Evolutionary conservation across 2,113 vertebrate species (phyloP).

Genomic region (Arvicanthis niloticus): DNA sequence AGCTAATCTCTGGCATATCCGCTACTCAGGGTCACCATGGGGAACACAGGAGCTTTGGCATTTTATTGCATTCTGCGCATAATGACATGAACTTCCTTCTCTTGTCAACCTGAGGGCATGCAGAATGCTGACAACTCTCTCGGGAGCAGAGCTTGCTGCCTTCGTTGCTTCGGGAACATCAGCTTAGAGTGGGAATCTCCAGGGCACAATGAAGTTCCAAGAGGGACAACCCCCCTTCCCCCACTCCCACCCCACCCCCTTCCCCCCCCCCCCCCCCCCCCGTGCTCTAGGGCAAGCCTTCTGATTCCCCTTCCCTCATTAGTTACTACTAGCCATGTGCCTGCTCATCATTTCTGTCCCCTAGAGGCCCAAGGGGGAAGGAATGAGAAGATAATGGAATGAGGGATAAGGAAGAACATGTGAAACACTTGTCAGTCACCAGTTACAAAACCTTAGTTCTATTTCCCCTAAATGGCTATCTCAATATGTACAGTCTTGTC

Average conservation of each 20-base stretch:
- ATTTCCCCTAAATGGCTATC: neutral
- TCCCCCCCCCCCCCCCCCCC: neutral
- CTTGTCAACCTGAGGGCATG: constrained; percentile 8
- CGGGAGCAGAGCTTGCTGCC: neutral
- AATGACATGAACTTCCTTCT: constrained; percentile 49
- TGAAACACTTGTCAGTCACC: neutral
- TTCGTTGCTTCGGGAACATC: neutral
- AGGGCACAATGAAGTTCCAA: neutral
- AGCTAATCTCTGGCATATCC: constrained; percentile 41
- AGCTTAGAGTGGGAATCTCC: neutral
- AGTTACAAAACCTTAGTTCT: neutral
- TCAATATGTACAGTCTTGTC: neutral
- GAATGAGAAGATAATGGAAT: neutral
- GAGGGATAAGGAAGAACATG: neutral
- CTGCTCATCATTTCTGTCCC: neutral
- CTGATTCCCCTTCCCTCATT: neutral
- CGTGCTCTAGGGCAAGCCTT: neutral
- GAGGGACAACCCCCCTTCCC: neutral
- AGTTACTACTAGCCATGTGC: too few species aligned
- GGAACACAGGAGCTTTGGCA: constrained; percentile 41
- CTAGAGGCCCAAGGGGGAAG: neutral
- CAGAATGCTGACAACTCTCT: constrained; percentile 1
- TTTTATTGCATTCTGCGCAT: constrained; percentile 71
- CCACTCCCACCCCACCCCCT: neutral
- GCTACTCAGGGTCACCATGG: neutral